Evolutionary conservation across 2,888 invertebrate species (phyloP), one percentile per base, ranked within the genome.

Genomic region (Thyatira batis): DNA sequence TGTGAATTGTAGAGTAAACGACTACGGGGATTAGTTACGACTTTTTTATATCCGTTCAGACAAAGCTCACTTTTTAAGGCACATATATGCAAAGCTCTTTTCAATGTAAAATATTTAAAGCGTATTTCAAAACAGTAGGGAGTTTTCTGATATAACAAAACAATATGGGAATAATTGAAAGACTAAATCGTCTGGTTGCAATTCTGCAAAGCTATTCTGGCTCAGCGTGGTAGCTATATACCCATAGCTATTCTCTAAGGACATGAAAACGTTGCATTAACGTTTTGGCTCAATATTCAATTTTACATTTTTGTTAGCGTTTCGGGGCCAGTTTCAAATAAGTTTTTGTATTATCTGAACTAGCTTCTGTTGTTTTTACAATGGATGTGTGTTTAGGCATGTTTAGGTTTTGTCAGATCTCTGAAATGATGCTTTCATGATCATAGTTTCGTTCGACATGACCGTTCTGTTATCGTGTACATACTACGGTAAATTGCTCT

Each of bases 181-280:
- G 33, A 20, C n/a, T 20, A 33, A 33, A 21, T 50, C 20, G 39
- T 43, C 21, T 50, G 25, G 25, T 23, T 8, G 20, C 17, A 11
- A 27, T 10, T 28, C 43, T 33, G 43, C 43, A 20, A 39, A 39
- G 43, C 20, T 43, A 13, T 50, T 21, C n/a, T 23, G 17, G 25
- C 43, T 39, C 23, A 10, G 50, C 21, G 27, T 57, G 51, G 55
- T 51, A 39, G 56, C 52, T 45, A 46, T 61, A 53, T 53, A 33
- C 33, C 33, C 54, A 48, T 48, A 49, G 59, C 55, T 48, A 27
- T 60, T 59, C 53, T 53, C 54, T 25, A 39, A 51, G 55, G 56
- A 55, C 54, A 49, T 51, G 20, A 48, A 55, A 51, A 49, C 13
- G 27, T 48, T 53, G 27, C 50, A 28, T 45, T 48, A 48, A 48